A percentile compares a stretch with the other conserved stretches of the same genome.
Evolutionary conservation across 2,888 invertebrate genomes (phyloP).

Genomic region (Lepidocyrtoides sp.): DNA sequence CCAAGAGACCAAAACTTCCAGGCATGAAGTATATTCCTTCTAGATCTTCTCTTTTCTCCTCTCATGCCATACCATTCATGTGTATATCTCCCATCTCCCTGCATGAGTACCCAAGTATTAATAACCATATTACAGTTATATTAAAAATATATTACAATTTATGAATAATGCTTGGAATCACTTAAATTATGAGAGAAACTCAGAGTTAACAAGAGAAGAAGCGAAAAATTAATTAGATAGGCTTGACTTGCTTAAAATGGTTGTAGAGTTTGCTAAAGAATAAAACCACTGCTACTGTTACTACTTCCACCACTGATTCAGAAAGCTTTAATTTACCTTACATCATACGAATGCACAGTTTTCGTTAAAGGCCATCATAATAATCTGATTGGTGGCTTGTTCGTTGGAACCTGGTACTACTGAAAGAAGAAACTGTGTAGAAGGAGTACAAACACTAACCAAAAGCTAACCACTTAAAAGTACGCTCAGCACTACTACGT

Average conservation of each 20-base stretch:
- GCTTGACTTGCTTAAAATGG: constrained; percentile 54
- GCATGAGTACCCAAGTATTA: constrained; percentile 35
- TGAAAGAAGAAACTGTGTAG: no score
- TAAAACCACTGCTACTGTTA: background rate
- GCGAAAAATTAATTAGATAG: constrained; percentile 75
- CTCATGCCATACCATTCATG: background rate
- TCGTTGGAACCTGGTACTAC: no score
- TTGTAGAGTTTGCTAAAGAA: background rate
- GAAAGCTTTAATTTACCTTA: background rate
- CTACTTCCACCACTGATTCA: background rate
- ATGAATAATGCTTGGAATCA: constrained; percentile 51
- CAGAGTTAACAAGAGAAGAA: constrained; percentile 49
- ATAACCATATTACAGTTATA: constrained; percentile 22
- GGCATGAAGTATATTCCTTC: background rate
- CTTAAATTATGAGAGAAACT: constrained; percentile 60
- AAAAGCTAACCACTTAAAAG: no score
- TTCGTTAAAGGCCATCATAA: no score
- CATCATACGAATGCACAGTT: background rate
- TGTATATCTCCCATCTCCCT: constrained; percentile 5
- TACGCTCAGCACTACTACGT: no score
- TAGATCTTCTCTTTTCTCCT: no score
- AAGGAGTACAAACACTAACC: no score
- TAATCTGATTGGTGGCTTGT: no score
- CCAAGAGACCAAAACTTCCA: constrained; percentile 28
- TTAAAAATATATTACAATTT: constrained; percentile 49